phyloP scores from a whole-genome alignment of 2,113 vertebrate genomes.

The Anas platyrhynchos region DNA sequence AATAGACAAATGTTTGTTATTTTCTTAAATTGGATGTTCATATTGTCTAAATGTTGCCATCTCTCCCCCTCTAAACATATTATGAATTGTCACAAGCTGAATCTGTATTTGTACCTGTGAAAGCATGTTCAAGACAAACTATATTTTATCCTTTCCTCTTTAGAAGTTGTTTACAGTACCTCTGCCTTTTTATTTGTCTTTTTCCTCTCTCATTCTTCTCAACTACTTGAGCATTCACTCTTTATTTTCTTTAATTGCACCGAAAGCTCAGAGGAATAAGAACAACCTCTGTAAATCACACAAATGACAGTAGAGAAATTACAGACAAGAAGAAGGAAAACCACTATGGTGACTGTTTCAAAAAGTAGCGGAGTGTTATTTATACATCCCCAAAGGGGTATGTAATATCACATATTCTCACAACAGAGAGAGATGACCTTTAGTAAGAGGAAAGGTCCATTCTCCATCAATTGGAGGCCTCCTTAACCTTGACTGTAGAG shows the following conservation, averaged over 20 bases:
- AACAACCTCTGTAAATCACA: not conserved
- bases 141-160: not conserved
- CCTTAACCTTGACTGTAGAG: not conserved
- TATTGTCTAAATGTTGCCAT: not conserved
- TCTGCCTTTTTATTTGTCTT: not conserved
- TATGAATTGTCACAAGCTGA: not conserved
- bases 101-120: not conserved
- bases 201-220: not conserved
- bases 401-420: not conserved
- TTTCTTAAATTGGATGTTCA: not conserved
- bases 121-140: not conserved
- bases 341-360: not conserved
- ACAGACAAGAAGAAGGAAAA: not conserved
- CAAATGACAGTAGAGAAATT: not conserved
- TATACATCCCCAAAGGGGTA: not conserved
- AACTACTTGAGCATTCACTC: not conserved
- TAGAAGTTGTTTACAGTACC: not conserved
- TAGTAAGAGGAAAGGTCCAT: not conserved
- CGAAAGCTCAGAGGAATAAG: not conserved
- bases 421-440: not conserved
- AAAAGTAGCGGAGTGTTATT: slow-evolving; percentile 8
- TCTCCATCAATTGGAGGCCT: not conserved
- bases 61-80: not conserved
- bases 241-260: slow-evolving; percentile 38
- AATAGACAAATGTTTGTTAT: not conserved